Evolutionary conservation across 2,888 invertebrate species (phyloP).

Genomic region (Andrena bicolor): DNA sequence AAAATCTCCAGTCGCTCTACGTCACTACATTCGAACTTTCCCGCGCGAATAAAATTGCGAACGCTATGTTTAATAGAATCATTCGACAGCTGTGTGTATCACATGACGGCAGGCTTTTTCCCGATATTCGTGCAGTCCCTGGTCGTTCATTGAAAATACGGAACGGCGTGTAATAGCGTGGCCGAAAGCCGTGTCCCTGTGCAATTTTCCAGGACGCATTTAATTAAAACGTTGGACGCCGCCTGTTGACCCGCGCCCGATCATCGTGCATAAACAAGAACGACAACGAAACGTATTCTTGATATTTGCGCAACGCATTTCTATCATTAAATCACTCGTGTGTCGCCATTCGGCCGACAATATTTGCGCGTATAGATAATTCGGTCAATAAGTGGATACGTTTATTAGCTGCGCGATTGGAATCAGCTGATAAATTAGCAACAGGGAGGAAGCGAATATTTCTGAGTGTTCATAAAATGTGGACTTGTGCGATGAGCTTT

Average conservation of each 20-base stretch:
- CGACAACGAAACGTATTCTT: slow-evolving; percentile 5
- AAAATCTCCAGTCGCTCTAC: too few relatives aligned
- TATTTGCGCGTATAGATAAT: slow-evolving; percentile 12
- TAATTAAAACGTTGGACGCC: slow-evolving; percentile 42
- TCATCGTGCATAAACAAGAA: slow-evolving; percentile 33
- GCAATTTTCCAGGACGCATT: slow-evolving; percentile 27
- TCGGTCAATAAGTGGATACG: neutral
- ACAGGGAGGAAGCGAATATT: neutral
- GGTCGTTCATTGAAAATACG: slow-evolving; percentile 16
- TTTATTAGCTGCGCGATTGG: neutral
- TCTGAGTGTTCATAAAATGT: neutral
- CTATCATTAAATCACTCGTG: slow-evolving; percentile 29
- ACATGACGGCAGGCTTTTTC: neutral
- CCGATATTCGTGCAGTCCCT: neutral
- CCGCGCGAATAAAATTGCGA: neutral
- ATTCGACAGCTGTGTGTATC: neutral
- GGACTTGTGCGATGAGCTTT: neutral
- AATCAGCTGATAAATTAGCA: neutral
- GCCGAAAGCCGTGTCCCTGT: slow-evolving; percentile 4
- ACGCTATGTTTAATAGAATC: slow-evolving; percentile 17
- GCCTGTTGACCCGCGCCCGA: slow-evolving; percentile 31
- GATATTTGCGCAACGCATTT: slow-evolving; percentile 16
- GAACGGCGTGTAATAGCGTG: neutral
- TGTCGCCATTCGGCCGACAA: neutral
- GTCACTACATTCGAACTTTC: too few relatives aligned